Evolutionary conservation across 2,888 invertebrate genomes (phyloP).

Genomic region (Agapostemon virescens): DNA sequence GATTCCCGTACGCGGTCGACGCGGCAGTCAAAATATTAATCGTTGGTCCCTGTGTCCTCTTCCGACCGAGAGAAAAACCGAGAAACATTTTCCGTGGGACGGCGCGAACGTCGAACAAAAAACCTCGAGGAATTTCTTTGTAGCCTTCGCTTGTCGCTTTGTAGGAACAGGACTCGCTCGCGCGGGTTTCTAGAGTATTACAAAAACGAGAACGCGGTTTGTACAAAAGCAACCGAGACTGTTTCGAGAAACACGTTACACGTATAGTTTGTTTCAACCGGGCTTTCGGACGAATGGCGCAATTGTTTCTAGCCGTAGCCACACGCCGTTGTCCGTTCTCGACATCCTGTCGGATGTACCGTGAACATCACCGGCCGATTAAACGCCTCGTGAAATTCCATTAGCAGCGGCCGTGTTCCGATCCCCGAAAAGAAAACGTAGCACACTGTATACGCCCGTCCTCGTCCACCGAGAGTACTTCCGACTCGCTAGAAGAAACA

Average conservation of each 20-base stretch:
- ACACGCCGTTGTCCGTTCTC: background rate
- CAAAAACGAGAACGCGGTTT: background rate
- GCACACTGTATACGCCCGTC: constrained; percentile 2
- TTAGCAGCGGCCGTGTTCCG: background rate
- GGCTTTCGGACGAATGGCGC: background rate
- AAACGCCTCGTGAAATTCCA: background rate
- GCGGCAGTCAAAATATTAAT: too few relatives aligned
- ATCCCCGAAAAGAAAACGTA: background rate
- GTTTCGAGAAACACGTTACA: background rate
- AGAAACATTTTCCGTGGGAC: background rate
- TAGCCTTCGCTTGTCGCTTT: background rate
- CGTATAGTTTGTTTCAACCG: background rate
- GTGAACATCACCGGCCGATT: background rate
- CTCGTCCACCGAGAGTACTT: constrained; percentile 27
- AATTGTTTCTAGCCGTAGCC: background rate
- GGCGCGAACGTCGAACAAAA: background rate
- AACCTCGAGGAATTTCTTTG: background rate
- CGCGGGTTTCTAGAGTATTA: background rate
- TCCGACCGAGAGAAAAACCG: background rate
- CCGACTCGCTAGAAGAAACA: constrained; percentile 33
- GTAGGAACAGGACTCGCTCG: background rate
- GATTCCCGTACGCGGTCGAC: too few relatives aligned
- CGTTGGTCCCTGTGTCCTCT: too few relatives aligned
- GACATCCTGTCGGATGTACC: background rate
- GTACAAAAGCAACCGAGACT: background rate